Evolutionary conservation across 2,113 vertebrate species (phyloP).

Genomic region (Catharus minimus): DNA sequence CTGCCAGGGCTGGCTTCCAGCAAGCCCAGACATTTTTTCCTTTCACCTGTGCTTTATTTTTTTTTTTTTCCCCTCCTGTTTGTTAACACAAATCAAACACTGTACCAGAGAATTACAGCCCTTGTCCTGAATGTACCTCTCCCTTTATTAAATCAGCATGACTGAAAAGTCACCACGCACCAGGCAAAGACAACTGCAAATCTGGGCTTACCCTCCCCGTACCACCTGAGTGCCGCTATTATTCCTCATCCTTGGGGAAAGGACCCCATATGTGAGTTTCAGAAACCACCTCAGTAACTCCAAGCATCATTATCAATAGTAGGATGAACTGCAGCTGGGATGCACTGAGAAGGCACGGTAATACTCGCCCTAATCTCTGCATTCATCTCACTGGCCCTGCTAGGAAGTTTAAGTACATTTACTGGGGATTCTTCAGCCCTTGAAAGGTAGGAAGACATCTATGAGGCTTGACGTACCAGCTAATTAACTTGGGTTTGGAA

Average conservation of each 20-base stretch:
- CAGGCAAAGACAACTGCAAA: constrained; percentile 36
- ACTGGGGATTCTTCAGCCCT: constrained; percentile 52
- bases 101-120: not conserved
- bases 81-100: not conserved
- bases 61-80: accelerated
- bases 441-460: constrained; percentile 57
- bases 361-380: constrained; percentile 59
- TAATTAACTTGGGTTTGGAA: constrained; percentile 65
- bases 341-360: constrained; percentile 39
- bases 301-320: constrained; percentile 70
- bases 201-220: constrained; percentile 43
- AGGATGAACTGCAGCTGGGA: constrained; percentile 66
- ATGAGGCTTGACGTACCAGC: constrained; percentile 60
- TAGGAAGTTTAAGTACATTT: constrained; percentile 72
- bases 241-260: constrained; percentile 60
- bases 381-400: constrained; percentile 60
- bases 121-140: constrained; percentile 26
- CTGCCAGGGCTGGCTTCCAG: constrained; percentile 6
- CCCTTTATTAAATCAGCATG: not conserved
- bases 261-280: constrained; percentile 47
- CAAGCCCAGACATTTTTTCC: not conserved
- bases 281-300: constrained; percentile 62
- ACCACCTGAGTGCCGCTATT: constrained; percentile 64
- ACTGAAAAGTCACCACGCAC: constrained; percentile 5
- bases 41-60: constrained; percentile 37